phyloP scores from a whole-genome alignment of 2,113 vertebrate genomes.

The Panthera leo region DNA sequence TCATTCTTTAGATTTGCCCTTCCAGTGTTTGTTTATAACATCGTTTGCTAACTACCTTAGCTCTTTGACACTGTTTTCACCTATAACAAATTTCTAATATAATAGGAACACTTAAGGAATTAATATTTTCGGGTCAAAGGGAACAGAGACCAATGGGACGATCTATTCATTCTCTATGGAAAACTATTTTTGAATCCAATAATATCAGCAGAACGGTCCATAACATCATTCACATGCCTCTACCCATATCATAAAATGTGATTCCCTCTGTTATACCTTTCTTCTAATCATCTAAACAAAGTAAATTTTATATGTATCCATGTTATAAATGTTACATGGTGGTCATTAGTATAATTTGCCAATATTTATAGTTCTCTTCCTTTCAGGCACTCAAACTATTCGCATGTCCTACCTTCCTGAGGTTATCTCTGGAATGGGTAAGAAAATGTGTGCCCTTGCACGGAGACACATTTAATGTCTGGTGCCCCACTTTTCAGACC shows the following conservation, averaged over 20 bases:
- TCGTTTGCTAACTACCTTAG: not conserved
- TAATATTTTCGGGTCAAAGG: not conserved
- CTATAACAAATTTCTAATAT: not conserved
- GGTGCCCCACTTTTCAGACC: not conserved
- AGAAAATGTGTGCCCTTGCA: not conserved
- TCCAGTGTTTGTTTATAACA: not conserved
- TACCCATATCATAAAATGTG: not conserved
- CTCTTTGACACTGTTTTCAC: not conserved
- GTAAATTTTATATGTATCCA: not conserved
- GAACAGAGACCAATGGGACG: not conserved
- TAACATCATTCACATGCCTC: not conserved
- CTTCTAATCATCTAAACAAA: not conserved
- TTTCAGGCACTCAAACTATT: not conserved
- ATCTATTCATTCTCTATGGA: not conserved
- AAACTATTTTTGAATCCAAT: not conserved
- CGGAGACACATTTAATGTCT: not conserved
- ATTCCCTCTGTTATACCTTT: not conserved
- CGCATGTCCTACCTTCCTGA: not conserved
- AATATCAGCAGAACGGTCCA: not conserved
- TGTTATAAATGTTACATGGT: not conserved
- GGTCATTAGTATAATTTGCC: not conserved
- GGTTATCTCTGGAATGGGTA: not conserved
- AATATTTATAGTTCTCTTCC: not conserved
- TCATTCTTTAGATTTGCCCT: not conserved
- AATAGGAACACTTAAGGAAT: not conserved